Percentiles rank a stretch among this genome's conserved stretches.
Conservation (phyloP, 2,113 vertebrate species). For the Neolamprologus falcicula region DNA sequence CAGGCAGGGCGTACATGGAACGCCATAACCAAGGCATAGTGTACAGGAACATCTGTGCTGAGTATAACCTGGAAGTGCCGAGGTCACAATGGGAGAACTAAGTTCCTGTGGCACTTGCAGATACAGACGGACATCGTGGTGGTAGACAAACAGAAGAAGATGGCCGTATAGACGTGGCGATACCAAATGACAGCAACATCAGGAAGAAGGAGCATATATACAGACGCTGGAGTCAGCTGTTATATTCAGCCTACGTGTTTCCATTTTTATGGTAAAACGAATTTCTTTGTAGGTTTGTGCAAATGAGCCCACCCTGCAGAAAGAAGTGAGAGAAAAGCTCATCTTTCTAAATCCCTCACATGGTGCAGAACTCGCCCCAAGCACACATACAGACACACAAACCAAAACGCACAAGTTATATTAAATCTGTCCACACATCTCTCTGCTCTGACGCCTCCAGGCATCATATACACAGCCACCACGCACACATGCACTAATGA, state of each 20-base stretch:
- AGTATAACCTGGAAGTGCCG: fast-evolving
- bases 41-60: fast-evolving
- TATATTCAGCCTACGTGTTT: not conserved
- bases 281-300: not conserved
- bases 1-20: fast-evolving
- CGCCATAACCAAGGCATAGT: not conserved
- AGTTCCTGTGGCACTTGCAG: not conserved
- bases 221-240: not conserved
- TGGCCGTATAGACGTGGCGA: fast-evolving
- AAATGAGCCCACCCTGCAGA: not conserved
- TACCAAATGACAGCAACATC: not conserved
- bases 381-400: not conserved
- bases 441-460: not conserved
- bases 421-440: slow-evolving; percentile 6
- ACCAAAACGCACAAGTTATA: not conserved
- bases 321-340: not conserved
- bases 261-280: not conserved
- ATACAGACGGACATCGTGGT: not conserved
- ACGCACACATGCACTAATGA: not conserved
- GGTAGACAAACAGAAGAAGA: not conserved
- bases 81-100: not conserved
- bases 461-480: not conserved
- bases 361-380: not conserved
- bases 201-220: not conserved
- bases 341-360: not conserved